These are phyloP conservation scores for Pedetes capensis DNA, from an alignment of 2,113 vertebrate species.

Conservation along the genomic window DNA sequence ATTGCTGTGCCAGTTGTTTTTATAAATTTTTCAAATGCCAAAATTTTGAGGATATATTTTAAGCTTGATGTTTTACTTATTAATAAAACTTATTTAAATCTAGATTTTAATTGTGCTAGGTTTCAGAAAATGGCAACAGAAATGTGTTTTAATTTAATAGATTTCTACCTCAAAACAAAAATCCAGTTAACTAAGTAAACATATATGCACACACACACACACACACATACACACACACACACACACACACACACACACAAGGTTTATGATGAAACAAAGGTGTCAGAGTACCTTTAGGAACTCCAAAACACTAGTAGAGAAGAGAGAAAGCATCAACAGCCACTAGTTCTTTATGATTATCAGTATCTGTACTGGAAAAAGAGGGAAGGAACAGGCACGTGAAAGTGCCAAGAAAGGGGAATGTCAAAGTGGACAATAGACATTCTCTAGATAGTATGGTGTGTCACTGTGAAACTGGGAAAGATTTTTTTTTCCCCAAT, in stretches of 20 bases:
- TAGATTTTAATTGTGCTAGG: not conserved
- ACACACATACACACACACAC: too few relatives aligned
- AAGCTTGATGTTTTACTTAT: not conserved
- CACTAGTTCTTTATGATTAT: accelerated
- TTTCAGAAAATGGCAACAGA: not conserved
- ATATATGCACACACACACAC: too few relatives aligned
- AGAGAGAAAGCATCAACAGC: not conserved
- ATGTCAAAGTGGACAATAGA: not conserved
- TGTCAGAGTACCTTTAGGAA: not conserved
- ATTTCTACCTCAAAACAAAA: not conserved
- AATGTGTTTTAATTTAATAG: not conserved
- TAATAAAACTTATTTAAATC: not conserved
- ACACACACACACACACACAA: too few relatives aligned
- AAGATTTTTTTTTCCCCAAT: not conserved
- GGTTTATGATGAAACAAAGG: not conserved
- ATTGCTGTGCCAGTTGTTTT: not conserved
- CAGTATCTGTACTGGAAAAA: not conserved
- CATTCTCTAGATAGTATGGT: not conserved
- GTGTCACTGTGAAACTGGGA: not conserved
- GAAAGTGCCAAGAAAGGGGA: not conserved
- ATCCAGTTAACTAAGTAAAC: too few relatives aligned
- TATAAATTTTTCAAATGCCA: not conserved
- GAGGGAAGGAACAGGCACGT: not conserved
- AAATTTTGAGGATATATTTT: not conserved
- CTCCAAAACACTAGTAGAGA: not conserved